phyloP scores from a whole-genome alignment of 2,888 invertebrate species.

The Callosobruchus maculatus region DNA sequence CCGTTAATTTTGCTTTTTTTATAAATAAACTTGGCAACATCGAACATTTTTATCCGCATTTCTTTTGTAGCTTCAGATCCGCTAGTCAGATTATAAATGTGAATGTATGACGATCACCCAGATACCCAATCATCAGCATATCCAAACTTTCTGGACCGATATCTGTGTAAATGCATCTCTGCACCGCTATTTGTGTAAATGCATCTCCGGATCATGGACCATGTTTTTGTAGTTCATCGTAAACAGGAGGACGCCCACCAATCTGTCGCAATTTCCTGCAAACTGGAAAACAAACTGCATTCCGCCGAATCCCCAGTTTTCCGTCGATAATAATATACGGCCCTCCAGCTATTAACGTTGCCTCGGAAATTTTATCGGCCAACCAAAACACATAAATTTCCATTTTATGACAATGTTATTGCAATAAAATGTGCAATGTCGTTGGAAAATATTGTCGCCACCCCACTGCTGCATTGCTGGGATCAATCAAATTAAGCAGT shows the following conservation, averaged over 20 bases:
- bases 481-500: not conserved
- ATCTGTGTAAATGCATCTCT: too few relatives aligned
- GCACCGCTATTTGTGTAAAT: too few relatives aligned
- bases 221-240: too few relatives aligned
- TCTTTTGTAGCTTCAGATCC: too few relatives aligned
- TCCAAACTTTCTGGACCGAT: too few relatives aligned
- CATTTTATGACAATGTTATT: not conserved
- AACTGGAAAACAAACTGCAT: not conserved
- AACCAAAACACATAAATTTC: not conserved
- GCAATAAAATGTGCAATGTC: not conserved
- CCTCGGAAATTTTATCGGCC: not conserved
- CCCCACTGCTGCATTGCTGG: not conserved
- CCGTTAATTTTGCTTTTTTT: too few relatives aligned
- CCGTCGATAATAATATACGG: not conserved
- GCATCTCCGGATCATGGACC: too few relatives aligned
- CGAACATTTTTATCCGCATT: too few relatives aligned
- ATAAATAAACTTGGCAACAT: too few relatives aligned
- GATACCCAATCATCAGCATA: too few relatives aligned
- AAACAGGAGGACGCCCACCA: not conserved
- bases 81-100: too few relatives aligned
- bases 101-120: too few relatives aligned
- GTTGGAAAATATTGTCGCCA: not conserved
- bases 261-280: not conserved
- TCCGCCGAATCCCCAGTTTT: not conserved
- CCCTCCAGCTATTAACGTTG: not conserved